phyloP scores from a whole-genome alignment of 2,113 vertebrate species.

The Grallaria varia region DNA sequence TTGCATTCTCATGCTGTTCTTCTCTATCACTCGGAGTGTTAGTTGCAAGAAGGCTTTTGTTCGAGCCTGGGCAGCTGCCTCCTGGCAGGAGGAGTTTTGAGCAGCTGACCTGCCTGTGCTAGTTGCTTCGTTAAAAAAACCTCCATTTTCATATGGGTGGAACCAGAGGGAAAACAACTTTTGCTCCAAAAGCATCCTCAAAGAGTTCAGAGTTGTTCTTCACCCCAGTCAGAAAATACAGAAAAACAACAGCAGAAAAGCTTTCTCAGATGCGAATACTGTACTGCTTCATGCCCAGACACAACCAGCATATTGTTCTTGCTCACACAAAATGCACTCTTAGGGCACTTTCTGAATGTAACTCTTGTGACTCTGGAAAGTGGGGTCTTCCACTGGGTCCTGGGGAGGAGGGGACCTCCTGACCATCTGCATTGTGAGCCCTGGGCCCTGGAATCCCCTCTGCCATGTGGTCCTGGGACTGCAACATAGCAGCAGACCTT shows the following conservation, averaged over 20 bases:
- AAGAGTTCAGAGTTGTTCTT: neutral
- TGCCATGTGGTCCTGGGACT: neutral
- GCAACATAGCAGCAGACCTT: neutral
- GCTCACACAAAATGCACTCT: neutral
- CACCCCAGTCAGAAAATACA: neutral
- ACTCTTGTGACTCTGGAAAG: neutral
- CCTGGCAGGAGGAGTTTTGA: constrained; percentile 23
- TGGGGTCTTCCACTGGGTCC: neutral
- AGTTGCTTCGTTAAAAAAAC: neutral
- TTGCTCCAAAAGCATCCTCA: neutral
- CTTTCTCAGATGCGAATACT: neutral
- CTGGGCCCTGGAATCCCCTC: neutral
- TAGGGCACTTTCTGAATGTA: neutral
- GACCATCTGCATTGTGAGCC: rapidly evolving
- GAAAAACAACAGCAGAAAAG: neutral
- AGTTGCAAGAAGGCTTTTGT: constrained; percentile 52
- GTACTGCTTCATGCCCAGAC: neutral
- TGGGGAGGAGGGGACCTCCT: rapidly evolving
- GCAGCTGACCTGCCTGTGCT: constrained; percentile 23
- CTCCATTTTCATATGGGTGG: constrained; percentile 10
- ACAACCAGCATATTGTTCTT: neutral
- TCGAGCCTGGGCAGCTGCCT: constrained; percentile 40
- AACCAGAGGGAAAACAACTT: constrained; percentile 12
- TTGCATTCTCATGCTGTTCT: constrained; percentile 47
- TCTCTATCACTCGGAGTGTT: neutral